Evolutionary conservation across 1,140 invertebrate species (phyloP), one percentile per base, ranked within the genome.

Genomic region (Drosophila funebris): DNA sequence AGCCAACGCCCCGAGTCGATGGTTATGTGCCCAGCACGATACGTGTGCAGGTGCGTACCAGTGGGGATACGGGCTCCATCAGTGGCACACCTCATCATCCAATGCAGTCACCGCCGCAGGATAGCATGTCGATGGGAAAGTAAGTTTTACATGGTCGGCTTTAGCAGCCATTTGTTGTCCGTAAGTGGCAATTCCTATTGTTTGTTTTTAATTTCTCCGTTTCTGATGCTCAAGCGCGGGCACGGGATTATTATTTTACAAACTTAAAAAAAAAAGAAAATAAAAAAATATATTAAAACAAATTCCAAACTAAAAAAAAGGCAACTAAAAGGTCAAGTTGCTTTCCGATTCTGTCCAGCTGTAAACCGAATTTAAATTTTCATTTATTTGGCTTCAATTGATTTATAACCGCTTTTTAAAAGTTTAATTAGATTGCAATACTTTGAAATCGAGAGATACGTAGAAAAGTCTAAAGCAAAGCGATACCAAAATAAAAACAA

Each of bases 1-100:
- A 94, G 91, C 94, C 95, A 82, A 94, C 94, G 73, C 93, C 94
- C 5, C 95, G 93, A 78, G 94, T 93, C 78, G 97, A 97, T 92
- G 97, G 97, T 11, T 98, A 98, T 92, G 96, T 98, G 22, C 96
- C 96, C 84, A 97, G 97, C 11, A 92, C 96, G 22, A 93, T 98
- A 67, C 95, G 96, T 44, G 97, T 96, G 0, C 96, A 96, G 61
- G 95, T 98, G 43, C 96, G 70, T 31, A 64, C 76, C 96, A 41
- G 91, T 31, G 93, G 92, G 24, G 92, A 92, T 48, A 83, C 72
- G 33, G 74, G 46, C 27, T 88, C 84, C 14, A 95, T 93, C 81
- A 94, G 93, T n/a, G 93, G 93, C 18, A 95, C 95, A 8, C 95
- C 95, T 2, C 72, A 94, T 88, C 80, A 95, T 93, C 84, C 93